Percentiles rank a stretch among this genome's conserved stretches.
phyloP scores from a whole-genome alignment of 1,140 invertebrate species.

The Conus betulinus region DNA sequence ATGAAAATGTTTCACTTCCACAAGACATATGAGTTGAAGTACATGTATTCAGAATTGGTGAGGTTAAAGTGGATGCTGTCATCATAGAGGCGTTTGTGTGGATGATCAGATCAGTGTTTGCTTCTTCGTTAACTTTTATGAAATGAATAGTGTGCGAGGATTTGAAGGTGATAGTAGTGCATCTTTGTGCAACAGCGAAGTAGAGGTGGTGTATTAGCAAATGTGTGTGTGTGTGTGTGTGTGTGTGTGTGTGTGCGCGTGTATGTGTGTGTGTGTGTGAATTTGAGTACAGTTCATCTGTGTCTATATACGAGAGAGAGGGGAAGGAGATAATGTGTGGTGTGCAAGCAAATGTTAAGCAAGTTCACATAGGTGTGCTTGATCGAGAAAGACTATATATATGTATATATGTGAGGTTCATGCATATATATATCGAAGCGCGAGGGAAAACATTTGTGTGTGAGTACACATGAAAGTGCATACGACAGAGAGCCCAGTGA shows the following conservation, averaged over 20 bases:
- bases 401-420: neutral
- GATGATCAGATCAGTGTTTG: too few relatives aligned
- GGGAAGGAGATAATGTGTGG: neutral
- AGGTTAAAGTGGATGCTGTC: too few relatives aligned
- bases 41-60: too few relatives aligned
- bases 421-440: neutral
- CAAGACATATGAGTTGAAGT: too few relatives aligned
- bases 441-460: neutral
- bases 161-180: neutral
- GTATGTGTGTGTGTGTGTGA: neutral
- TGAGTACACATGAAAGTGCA: neutral
- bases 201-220: neutral
- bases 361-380: neutral
- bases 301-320: neutral
- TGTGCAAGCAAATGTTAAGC: neutral
- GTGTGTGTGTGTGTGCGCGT: neutral
- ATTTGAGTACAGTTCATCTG: neutral
- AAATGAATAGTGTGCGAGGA: too few relatives aligned
- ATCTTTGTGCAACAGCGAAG: neutral
- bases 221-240: slow-evolving; percentile 7
- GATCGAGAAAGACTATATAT: neutral
- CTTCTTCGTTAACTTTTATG: too few relatives aligned
- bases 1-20: too few relatives aligned
- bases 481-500: neutral
- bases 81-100: too few relatives aligned